phyloP scores from a whole-genome alignment of 2,113 vertebrate genomes.

The Gallinago media region DNA sequence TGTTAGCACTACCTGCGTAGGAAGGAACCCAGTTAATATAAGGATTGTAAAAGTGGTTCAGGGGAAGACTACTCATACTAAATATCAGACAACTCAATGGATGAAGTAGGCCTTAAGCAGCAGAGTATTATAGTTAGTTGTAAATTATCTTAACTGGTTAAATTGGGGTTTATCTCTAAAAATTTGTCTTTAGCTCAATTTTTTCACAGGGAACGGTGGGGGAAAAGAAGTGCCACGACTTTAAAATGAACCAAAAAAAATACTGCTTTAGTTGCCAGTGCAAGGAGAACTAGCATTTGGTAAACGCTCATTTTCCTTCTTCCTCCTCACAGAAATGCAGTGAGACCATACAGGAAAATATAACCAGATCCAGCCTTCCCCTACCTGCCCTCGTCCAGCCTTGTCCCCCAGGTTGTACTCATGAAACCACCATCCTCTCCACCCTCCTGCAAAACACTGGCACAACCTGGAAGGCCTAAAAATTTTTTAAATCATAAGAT shows the following conservation, averaged over 20 bases:
- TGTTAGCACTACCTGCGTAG: neutral
- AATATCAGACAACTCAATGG: neutral
- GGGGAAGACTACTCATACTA: neutral
- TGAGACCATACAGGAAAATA: neutral
- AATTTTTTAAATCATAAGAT: neutral
- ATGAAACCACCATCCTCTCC: neutral
- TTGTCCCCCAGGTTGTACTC: neutral
- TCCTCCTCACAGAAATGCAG: neutral
- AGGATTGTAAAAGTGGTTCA: neutral
- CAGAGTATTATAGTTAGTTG: neutral
- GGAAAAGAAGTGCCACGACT: fast-evolving
- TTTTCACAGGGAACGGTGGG: neutral
- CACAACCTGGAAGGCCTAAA: neutral
- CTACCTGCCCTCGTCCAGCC: neutral
- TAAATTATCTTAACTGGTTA: neutral
- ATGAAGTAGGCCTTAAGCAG: neutral
- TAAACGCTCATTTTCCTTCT: neutral
- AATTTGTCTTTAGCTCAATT: neutral
- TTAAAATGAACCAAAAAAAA: neutral
- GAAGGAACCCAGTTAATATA: neutral
- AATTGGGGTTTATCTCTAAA: neutral
- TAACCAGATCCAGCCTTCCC: fast-evolving
- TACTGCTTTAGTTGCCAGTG: neutral
- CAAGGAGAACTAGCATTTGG: neutral
- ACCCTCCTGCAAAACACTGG: neutral